Conservation (phyloP, 2,888 invertebrate species). For the Apodemia zela region DNA sequence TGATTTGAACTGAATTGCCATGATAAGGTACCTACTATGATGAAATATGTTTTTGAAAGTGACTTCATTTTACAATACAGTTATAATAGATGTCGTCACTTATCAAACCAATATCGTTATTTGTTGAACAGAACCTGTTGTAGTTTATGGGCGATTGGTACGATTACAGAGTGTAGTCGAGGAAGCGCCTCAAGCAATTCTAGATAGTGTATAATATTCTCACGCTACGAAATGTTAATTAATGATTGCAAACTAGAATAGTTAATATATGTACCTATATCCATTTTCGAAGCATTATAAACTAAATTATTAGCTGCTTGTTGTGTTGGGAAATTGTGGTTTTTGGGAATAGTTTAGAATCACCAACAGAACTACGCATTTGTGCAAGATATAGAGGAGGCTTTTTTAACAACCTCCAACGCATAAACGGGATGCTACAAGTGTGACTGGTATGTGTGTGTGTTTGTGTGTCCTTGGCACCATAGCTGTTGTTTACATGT, state of each 20-base stretch:
- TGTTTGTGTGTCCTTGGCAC: too few relatives aligned
- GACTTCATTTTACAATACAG: not conserved
- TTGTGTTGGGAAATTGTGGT: not conserved
- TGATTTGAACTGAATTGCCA: too few relatives aligned
- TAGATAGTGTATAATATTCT: slow-evolving; percentile 30
- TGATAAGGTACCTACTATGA: not conserved
- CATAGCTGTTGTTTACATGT: too few relatives aligned
- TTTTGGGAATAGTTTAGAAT: not conserved
- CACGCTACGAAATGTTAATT: slow-evolving; percentile 31
- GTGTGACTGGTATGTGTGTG: too few relatives aligned
- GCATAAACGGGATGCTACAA: too few relatives aligned
- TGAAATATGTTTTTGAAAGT: not conserved
- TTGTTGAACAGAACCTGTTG: slow-evolving; percentile 2
- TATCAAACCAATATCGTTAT: not conserved
- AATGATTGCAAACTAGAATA: slow-evolving; percentile 27
- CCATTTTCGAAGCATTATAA: slow-evolving; percentile 22
- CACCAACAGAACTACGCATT: not conserved
- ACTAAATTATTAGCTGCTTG: not conserved
- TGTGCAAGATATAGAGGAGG: not conserved
- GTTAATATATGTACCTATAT: slow-evolving; percentile 23
- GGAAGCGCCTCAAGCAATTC: slow-evolving; percentile 24
- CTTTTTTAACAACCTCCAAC: too few relatives aligned
- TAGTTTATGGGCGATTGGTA: slow-evolving; percentile 9
- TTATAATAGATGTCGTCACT: slow-evolving; percentile 4
- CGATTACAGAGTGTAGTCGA: slow-evolving; percentile 19